These are phyloP conservation scores for Erebia palarica DNA, from an alignment of 2,888 invertebrate genomes.

Conservation along the genomic window DNA sequence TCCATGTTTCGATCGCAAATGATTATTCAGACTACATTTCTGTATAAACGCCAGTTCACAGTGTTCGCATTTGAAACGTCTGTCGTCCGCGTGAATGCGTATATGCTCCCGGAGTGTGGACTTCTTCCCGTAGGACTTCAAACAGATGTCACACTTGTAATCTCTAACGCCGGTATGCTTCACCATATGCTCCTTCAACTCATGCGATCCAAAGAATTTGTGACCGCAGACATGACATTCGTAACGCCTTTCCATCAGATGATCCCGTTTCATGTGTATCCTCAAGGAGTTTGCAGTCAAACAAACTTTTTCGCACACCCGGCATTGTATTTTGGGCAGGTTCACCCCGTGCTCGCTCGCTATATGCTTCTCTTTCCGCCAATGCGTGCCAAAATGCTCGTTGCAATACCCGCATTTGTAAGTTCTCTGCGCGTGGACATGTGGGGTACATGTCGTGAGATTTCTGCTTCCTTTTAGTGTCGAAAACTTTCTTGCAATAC, in stretches of 20 bases:
- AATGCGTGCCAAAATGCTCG: slow-evolving; percentile 38
- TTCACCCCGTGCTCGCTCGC: slow-evolving; percentile 43
- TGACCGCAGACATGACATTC: slow-evolving; percentile 45
- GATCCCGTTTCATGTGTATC: slow-evolving; percentile 43
- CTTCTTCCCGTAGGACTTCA: slow-evolving; percentile 53
- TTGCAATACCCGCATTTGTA: slow-evolving; percentile 52
- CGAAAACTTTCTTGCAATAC: slow-evolving; percentile 15
- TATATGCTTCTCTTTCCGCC: slow-evolving; percentile 45
- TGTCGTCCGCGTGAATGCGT: slow-evolving; percentile 45
- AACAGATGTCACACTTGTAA: slow-evolving; percentile 53
- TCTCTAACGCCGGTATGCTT: slow-evolving; percentile 53
- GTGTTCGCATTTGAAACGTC: slow-evolving; percentile 43
- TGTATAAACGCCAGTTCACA: slow-evolving; percentile 46
- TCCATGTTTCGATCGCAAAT: slow-evolving; percentile 42
- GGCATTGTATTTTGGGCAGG: slow-evolving; percentile 44
- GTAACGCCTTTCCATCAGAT: slow-evolving; percentile 43
- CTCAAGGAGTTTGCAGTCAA: slow-evolving; percentile 53
- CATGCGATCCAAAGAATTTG: slow-evolving; percentile 48
- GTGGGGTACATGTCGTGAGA: slow-evolving; percentile 17
- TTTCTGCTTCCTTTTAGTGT: slow-evolving; percentile 15
- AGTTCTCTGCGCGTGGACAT: slow-evolving; percentile 23
- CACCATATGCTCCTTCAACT: slow-evolving; percentile 59
- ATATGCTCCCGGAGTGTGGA: slow-evolving; percentile 41
- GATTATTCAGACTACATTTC: slow-evolving; percentile 45
- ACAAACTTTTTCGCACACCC: slow-evolving; percentile 52